Base-by-base conservation (phyloP, 2,888 invertebrate genomes). In the Sylvicola fuscatus region DNA sequence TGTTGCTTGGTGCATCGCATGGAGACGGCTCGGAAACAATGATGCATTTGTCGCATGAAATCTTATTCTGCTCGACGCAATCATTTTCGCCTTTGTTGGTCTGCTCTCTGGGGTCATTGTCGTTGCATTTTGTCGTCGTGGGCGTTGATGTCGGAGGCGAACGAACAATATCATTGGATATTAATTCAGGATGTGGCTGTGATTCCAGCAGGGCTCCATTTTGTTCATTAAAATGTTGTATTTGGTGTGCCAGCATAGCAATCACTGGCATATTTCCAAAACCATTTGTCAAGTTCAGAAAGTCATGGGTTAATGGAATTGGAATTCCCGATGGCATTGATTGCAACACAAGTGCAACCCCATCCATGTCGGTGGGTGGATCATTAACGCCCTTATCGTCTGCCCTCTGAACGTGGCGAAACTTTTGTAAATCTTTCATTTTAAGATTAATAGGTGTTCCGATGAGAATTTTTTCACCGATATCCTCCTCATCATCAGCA, bases 211-310 rank as follows among this genome's bases (percentile, higher is more conserved):
- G 21, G 4, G 21, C 8, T 21, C 21, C 21, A 8, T 21, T 21
- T 21, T 21, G 21, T 21, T 21, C 21, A 29, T 38, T 16, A 33
- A 32, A 28, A 32, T 51, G 46, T 2, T 49, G 42, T 11, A 51
- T 48, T 26, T 52, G 55, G 27, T 58, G 58, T 47, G 58, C 51
- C 12, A 57, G 46, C 36, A 54, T 54, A 0, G 56, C 52, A 29
- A 59, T 57, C 6, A 58, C 51, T 42, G 58, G 58, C 2, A 59
- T 44, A 42, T 58, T 59, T 0, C 56, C 58, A 15, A 57, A 52
- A 28, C 52, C 50, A 35, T 51, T 57, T 35, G 57, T 55, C 1
- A 56, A 43, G 0, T 56, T 57, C 36, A 57, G 52, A 10, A 58
- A 50, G 33, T 58, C 58, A 2, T 44, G 51, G 14, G 58, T 55